phyloP scores from a whole-genome alignment of 2,113 vertebrate species.

The Leptobrachium ailaonicum region DNA sequence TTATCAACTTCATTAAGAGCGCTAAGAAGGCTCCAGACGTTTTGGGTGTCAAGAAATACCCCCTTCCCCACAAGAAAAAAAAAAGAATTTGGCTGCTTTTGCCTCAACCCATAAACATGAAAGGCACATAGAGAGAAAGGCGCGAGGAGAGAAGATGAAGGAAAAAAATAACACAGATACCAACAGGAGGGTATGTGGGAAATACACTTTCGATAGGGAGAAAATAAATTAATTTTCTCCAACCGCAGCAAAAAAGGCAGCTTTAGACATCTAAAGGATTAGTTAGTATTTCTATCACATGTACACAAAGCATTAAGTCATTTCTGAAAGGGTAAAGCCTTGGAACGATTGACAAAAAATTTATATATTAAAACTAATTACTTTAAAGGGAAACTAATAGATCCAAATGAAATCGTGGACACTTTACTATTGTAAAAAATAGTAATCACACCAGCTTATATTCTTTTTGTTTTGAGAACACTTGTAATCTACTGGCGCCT shows the following conservation, averaged over 20 bases:
- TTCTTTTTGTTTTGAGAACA: background rate
- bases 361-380: conserved; percentile 19
- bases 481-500: background rate
- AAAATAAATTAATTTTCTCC: conserved; percentile 63
- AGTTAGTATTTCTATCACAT: conserved; percentile 61
- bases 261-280: conserved; percentile 25
- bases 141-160: conserved; percentile 56
- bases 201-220: conserved; percentile 57
- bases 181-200: conserved; percentile 57
- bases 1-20: conserved; percentile 60
- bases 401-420: background rate
- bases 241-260: background rate
- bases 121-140: conserved; percentile 77
- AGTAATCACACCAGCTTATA: background rate
- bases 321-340: conserved; percentile 84
- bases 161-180: conserved; percentile 57
- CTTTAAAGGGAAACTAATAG: conserved; percentile 29
- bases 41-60: conserved; percentile 46
- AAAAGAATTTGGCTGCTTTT: conserved; percentile 55
- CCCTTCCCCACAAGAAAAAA: conserved; percentile 52
- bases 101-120: conserved; percentile 52
- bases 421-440: background rate
- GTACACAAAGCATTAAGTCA: conserved; percentile 52
- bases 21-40: conserved; percentile 55
- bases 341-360: conserved; percentile 77